Conservation (phyloP, 2,888 invertebrate genomes). For the Cremastinae sp. region DNA sequence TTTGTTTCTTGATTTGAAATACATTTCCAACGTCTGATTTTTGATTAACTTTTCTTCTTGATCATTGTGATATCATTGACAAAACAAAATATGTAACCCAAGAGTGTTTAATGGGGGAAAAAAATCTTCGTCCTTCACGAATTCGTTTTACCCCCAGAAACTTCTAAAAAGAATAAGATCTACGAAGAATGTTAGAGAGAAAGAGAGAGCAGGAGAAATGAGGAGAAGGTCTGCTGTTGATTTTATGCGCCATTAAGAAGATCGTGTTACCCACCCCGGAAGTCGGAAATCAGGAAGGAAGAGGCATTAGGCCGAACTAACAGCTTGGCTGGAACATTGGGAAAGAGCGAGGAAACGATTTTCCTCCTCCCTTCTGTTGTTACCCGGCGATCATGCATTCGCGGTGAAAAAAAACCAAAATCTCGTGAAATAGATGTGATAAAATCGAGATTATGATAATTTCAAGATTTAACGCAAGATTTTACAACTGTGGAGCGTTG, state of each 20-base stretch:
- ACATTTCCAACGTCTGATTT: too few relatives aligned
- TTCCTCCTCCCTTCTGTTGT: conserved; percentile 35
- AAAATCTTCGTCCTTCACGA: conserved; percentile 20
- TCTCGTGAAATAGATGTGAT: conserved; percentile 11
- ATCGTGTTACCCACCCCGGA: conserved; percentile 73
- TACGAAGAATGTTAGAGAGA: background rate
- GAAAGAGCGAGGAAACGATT: conserved; percentile 37
- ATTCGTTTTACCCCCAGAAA: conserved; percentile 41
- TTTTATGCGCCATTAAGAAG: conserved; percentile 76
- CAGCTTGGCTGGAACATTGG: conserved; percentile 39
- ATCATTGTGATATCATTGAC: too few relatives aligned
- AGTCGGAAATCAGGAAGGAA: conserved; percentile 72
- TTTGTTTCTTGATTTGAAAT: too few relatives aligned
- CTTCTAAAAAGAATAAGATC: background rate
- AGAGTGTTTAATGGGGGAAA: conserved; percentile 10
- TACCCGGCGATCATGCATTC: conserved; percentile 10
- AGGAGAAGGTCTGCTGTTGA: conserved; percentile 64
- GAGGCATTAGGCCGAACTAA: conserved; percentile 67
- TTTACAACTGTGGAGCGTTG: conserved; percentile 7
- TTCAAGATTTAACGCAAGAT: background rate
- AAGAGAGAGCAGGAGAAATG: conserved; percentile 6
- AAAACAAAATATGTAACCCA: conserved; percentile 39
- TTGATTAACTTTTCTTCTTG: too few relatives aligned
- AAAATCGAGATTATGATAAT: conserved; percentile 21
- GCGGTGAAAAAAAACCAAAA: background rate